Conservation (phyloP, 2,888 invertebrate species). For the Germaria angustata region DNA sequence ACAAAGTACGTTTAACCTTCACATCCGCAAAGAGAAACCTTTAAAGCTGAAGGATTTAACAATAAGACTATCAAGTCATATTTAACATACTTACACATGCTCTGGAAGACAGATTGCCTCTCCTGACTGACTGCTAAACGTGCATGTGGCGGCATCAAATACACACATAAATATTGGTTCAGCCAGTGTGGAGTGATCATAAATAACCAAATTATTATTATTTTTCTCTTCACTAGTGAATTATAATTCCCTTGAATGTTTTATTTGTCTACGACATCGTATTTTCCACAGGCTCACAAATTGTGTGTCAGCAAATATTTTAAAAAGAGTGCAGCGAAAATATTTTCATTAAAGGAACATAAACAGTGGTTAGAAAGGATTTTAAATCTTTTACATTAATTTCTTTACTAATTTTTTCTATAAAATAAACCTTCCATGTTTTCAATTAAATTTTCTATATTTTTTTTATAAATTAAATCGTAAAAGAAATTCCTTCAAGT, state of each 20-base stretch:
- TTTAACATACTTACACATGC: background rate
- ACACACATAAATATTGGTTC: slow-evolving; percentile 19
- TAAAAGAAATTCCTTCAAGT: too few species aligned
- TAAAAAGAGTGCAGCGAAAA: slow-evolving; percentile 7
- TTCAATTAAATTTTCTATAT: too few species aligned
- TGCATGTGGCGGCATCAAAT: slow-evolving; percentile 32
- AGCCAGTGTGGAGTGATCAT: slow-evolving; percentile 35
- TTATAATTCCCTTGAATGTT: slow-evolving; percentile 46
- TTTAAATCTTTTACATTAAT: too few species aligned
- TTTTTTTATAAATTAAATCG: too few species aligned
- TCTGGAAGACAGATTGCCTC: too few species aligned
- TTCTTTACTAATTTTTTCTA: too few species aligned
- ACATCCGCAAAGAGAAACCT: slow-evolving; percentile 32
- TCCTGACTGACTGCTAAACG: background rate
- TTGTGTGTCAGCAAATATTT: background rate
- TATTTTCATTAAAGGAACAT: background rate
- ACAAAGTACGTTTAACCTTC: slow-evolving; percentile 32
- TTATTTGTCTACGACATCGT: slow-evolving; percentile 35
- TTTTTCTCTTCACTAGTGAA: slow-evolving; percentile 25
- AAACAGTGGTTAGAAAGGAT: background rate
- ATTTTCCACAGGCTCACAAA: slow-evolving; percentile 2
- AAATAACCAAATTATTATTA: slow-evolving; percentile 55
- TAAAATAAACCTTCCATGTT: too few species aligned
- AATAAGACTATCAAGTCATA: slow-evolving; percentile 33
- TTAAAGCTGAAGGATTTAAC: slow-evolving; percentile 42